phyloP scores from a whole-genome alignment of 2,113 vertebrate genomes.

The Hylia prasina region DNA sequence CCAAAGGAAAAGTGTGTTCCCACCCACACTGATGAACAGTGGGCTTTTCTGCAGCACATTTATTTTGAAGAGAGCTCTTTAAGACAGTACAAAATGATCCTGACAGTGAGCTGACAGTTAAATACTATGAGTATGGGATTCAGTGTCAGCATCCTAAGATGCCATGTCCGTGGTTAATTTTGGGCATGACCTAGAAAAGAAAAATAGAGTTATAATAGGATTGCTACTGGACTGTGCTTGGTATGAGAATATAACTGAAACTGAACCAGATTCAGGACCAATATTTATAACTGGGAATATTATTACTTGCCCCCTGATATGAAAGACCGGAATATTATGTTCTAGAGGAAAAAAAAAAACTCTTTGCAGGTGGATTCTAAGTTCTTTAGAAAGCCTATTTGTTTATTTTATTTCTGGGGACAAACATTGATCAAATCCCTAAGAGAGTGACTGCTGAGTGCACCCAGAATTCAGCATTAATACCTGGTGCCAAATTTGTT shows the following conservation, averaged over 20 bases:
- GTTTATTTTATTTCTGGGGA: neutral
- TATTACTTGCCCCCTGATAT: neutral
- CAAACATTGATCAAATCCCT: neutral
- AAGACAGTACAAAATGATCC: neutral
- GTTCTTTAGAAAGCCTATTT: neutral
- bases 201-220: neutral
- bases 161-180: neutral
- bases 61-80: neutral
- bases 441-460: neutral
- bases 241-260: neutral
- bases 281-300: neutral
- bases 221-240: neutral
- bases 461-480: neutral
- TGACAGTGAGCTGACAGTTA: neutral
- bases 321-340: neutral
- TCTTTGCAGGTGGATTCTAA: neutral
- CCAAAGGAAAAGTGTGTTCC: neutral
- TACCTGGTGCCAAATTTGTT: neutral
- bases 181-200: constrained; percentile 8
- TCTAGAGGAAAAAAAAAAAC: neutral
- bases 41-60: neutral
- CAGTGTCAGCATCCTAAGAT: neutral
- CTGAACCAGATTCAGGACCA: neutral
- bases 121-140: neutral
- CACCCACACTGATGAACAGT: neutral